Evolutionary conservation across 1,140 invertebrate species (phyloP).

Genomic region (Musca vetustissima): DNA sequence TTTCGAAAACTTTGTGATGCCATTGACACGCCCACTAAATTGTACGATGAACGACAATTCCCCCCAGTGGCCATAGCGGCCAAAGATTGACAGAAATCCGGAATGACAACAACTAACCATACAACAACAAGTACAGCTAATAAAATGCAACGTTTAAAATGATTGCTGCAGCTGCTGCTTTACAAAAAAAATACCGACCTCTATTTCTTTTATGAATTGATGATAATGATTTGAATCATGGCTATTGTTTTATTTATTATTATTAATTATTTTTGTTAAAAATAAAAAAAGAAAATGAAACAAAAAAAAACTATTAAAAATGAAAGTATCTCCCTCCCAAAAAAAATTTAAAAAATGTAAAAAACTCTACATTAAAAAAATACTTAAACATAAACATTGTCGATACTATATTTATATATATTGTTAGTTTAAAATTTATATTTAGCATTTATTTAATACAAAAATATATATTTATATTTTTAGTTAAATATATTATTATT

Average conservation of each 20-base stretch:
- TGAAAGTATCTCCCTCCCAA: neutral
- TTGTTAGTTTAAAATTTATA: too few species aligned
- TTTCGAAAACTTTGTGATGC: constrained; percentile 53
- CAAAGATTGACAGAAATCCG: constrained; percentile 44
- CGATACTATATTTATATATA: too few species aligned
- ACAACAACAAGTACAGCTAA: constrained; percentile 1
- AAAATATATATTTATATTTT: constrained; percentile 4
- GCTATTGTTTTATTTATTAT: too few species aligned
- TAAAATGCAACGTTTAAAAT: constrained; percentile 8
- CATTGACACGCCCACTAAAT: constrained; percentile 51
- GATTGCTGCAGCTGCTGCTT: too few species aligned
- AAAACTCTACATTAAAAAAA: neutral
- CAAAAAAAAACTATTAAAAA: too few species aligned
- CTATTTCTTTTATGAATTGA: too few species aligned
- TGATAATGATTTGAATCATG: too few species aligned
- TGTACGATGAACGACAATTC: constrained; percentile 53
- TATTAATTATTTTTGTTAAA: too few species aligned
- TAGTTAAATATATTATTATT: neutral
- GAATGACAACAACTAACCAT: neutral
- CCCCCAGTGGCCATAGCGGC: constrained; percentile 53
- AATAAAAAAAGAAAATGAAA: too few species aligned
- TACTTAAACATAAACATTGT: neutral
- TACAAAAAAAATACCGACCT: too few species aligned
- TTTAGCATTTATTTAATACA: neutral
- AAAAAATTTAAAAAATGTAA: constrained; percentile 5